These are phyloP conservation scores for Zygothrica quintamaculata DNA, from an alignment of 2,888 invertebrate species.

Conservation along the genomic window DNA sequence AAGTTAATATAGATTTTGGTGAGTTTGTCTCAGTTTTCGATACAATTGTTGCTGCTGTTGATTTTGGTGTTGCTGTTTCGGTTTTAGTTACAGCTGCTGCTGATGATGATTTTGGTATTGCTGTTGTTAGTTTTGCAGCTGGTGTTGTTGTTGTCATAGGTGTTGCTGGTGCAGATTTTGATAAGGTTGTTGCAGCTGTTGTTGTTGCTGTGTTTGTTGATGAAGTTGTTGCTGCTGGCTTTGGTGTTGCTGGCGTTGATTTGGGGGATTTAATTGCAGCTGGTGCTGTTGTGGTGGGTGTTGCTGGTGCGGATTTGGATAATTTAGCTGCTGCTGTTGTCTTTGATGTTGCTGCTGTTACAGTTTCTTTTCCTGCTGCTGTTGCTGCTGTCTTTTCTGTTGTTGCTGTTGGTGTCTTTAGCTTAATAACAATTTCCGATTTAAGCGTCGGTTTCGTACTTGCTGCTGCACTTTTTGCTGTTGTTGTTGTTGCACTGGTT, in stretches of 20 bases:
- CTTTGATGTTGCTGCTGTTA: conserved; percentile 17
- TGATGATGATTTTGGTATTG: conserved; percentile 30
- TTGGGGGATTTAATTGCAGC: conserved; percentile 8
- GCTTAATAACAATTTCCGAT: conserved; percentile 44
- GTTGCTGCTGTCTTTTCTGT: conserved; percentile 5
- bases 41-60: conserved; percentile 6
- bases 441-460: conserved; percentile 27
- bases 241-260: conserved; percentile 17
- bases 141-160: conserved; percentile 5
- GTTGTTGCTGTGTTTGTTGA: neutral
- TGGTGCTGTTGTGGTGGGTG: conserved; percentile 19
- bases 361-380: conserved; percentile 7
- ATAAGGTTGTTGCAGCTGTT: conserved; percentile 2
- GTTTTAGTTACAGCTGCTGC: neutral
- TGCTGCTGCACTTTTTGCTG: conserved; percentile 59
- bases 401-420: conserved; percentile 29
- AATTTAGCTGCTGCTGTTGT: conserved; percentile 10
- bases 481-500: too few species aligned
- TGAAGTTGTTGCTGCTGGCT: conserved; percentile 32
- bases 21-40: neutral
- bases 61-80: conserved; percentile 6
- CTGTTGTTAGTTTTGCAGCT: conserved; percentile 16
- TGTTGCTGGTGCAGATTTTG: conserved; percentile 20
- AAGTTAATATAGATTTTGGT: conserved; percentile 4
- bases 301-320: conserved; percentile 17